Evolutionary conservation across 1,140 invertebrate genomes (phyloP).

Genomic region (Trichonephila inaurata): DNA sequence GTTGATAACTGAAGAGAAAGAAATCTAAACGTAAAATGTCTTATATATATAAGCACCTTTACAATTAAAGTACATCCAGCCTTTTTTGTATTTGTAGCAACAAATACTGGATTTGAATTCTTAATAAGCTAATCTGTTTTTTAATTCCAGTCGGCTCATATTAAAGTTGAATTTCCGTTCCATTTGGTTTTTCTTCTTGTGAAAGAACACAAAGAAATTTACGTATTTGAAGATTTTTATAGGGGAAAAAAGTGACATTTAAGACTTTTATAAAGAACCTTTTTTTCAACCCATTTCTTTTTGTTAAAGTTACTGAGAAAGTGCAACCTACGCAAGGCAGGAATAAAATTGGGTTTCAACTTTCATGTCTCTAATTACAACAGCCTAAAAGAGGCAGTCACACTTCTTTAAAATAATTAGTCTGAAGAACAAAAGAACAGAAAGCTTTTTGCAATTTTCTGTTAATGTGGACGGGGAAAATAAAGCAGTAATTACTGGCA

Average conservation of each 20-base stretch:
- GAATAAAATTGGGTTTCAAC: constrained; percentile 1
- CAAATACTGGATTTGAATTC: no score
- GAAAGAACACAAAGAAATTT: not conserved
- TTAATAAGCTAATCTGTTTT: no score
- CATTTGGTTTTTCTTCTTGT: no score
- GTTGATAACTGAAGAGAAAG: no score
- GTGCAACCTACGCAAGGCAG: not conserved
- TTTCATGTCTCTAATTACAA: constrained; percentile 27
- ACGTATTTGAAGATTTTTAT: not conserved
- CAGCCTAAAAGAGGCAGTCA: not conserved
- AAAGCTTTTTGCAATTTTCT: constrained; percentile 43
- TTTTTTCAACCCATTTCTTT: not conserved
- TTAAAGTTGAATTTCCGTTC: no score
- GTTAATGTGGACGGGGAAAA: constrained; percentile 36
- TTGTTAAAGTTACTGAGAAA: not conserved
- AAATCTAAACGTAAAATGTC: no score
- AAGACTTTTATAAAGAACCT: not conserved
- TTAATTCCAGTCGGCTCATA: no score
- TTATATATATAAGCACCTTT: no score
- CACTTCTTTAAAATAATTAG: constrained; percentile 46
- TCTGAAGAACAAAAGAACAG: not conserved
- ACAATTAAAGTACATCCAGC: no score
- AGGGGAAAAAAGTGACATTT: not conserved
- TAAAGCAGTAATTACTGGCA: constrained; percentile 32
- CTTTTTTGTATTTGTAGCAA: no score